Percentiles rank a stretch among this genome's conserved stretches.
phyloP scores from a whole-genome alignment of 2,888 invertebrate genomes.

The Rhagium mordax region DNA sequence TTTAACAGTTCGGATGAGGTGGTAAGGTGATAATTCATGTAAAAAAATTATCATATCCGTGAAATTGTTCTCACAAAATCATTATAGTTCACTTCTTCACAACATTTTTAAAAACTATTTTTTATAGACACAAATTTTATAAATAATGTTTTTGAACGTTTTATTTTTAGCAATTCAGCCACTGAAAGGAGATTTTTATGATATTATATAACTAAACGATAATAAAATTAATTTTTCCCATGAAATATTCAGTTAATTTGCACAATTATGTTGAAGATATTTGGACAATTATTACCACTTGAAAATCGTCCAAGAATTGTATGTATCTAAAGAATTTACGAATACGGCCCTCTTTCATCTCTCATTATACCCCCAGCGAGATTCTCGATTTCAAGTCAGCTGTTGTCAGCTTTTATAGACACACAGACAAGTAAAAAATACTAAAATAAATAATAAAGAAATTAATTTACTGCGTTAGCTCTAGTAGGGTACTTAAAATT shows the following conservation, averaged over 20 bases:
- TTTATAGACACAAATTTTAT: too few species aligned
- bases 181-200: too few species aligned
- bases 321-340: neutral
- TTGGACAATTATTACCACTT: too few species aligned
- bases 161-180: too few species aligned
- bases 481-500: constrained; percentile 25
- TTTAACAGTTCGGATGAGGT: too few species aligned
- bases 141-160: too few species aligned
- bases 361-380: constrained; percentile 37
- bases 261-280: too few species aligned
- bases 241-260: too few species aligned
- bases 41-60: neutral
- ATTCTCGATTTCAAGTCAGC: constrained; percentile 33
- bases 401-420: constrained; percentile 36
- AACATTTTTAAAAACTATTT: too few species aligned
- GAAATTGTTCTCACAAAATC: neutral
- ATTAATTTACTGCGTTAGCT: constrained; percentile 23
- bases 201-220: too few species aligned
- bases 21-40: neutral
- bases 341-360: constrained; percentile 31
- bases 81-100: neutral
- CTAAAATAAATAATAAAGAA: constrained; percentile 35
- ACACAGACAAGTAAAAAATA: constrained; percentile 21
- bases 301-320: neutral
- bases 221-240: too few species aligned